Evolutionary conservation across 1,140 invertebrate species (phyloP).

Genomic region (Arion vulgaris): DNA sequence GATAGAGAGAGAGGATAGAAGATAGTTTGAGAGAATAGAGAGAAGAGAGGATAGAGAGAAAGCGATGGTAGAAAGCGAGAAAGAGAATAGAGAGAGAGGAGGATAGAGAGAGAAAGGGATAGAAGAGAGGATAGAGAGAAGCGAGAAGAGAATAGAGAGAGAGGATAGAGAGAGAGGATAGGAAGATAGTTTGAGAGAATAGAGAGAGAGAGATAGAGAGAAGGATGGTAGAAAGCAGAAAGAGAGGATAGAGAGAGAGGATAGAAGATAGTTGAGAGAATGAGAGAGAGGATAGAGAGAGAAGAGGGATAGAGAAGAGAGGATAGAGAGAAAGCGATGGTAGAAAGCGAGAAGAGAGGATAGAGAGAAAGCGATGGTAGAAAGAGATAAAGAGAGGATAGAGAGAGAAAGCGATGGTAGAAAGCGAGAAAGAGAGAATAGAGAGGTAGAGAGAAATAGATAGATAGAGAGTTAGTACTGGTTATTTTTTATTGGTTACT

Average conservation of each 20-base stretch:
- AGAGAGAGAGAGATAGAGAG: constrained; percentile 22
- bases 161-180: not conserved
- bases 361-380: no score
- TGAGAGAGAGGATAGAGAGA: no score
- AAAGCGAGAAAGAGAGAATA: no score
- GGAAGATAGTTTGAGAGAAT: constrained; percentile 12
- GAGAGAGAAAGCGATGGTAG: no score
- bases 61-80: not conserved
- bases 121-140: not conserved
- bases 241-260: not conserved
- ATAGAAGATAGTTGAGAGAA: no score
- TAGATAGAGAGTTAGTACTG: no score
- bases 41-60: not conserved
- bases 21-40: not conserved
- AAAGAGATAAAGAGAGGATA: no score
- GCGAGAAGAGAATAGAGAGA: not conserved
- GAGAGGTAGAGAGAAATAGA: no score
- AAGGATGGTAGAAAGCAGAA: not conserved
- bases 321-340: no score
- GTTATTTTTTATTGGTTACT: no score
- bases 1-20: not conserved
- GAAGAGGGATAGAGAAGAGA: no score
- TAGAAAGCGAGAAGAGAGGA: no score
- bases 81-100: not conserved
- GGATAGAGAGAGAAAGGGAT: not conserved